Percentiles rank a stretch among this genome's conserved stretches.
Conservation (phyloP, 2,888 invertebrate species). For the Nephrotoma flavescens region DNA sequence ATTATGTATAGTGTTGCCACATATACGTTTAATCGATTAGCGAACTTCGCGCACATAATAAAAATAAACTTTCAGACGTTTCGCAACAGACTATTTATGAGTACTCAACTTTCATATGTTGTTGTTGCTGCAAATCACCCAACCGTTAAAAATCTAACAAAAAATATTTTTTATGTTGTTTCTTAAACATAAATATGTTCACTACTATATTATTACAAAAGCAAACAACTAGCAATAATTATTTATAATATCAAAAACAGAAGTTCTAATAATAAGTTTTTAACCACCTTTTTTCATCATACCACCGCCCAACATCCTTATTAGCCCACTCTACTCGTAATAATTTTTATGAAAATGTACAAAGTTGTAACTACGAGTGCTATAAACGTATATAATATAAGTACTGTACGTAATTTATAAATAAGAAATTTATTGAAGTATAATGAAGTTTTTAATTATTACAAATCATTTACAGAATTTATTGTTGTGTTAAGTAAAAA, state of each 20-base stretch:
- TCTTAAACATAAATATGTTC: background rate
- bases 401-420: background rate
- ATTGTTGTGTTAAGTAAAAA: background rate
- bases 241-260: background rate
- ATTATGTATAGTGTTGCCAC: no score
- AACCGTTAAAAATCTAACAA: background rate
- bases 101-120: background rate
- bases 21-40: no score
- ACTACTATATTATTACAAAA: background rate
- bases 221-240: background rate
- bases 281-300: background rate
- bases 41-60: background rate
- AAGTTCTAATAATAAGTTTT: background rate
- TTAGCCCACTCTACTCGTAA: background rate
- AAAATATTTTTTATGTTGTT: background rate
- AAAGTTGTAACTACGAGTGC: background rate
- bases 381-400: background rate
- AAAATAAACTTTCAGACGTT: background rate
- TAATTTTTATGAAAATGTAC: background rate
- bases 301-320: background rate
- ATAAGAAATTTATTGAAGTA: background rate
- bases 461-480: background rate
- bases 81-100: background rate
- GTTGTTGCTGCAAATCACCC: background rate
- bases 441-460: background rate